Conservation (phyloP, 2,888 invertebrate species). For the Cerastoderma edule region DNA sequence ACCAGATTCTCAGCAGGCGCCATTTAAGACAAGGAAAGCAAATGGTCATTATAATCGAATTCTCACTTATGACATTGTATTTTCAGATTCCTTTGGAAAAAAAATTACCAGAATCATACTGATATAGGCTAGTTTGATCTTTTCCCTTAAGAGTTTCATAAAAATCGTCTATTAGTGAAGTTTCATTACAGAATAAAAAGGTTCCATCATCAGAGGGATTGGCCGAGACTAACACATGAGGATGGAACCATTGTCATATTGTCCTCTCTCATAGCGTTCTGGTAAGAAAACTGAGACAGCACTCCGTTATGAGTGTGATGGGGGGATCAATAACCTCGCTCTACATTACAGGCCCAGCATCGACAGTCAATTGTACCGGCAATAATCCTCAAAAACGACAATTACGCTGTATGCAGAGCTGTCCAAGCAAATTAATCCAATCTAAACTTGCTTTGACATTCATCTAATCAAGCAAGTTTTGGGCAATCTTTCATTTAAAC, state of each 20-base stretch:
- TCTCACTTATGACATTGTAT: no score
- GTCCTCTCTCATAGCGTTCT: conserved; percentile 28
- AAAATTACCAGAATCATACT: no score
- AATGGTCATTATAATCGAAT: no score
- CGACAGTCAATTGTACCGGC: conserved; percentile 40
- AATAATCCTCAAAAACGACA: conserved; percentile 59
- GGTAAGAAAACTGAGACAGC: not conserved
- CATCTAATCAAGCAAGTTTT: conserved; percentile 52
- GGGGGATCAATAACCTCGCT: conserved; percentile 17
- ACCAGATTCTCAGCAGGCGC: no score
- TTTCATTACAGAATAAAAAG: no score
- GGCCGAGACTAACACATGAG: no score
- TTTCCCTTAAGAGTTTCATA: no score
- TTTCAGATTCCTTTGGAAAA: no score
- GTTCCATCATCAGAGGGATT: no score
- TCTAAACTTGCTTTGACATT: conserved; percentile 60
- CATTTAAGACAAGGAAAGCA: no score
- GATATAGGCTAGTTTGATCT: no score
- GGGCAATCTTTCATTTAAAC: conserved; percentile 26
- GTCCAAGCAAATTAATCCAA: conserved; percentile 63
- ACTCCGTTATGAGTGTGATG: not conserved
- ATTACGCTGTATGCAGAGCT: conserved; percentile 60
- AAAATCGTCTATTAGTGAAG: no score
- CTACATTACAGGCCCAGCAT: conserved; percentile 22
- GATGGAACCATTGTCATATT: conserved; percentile 13